Evolutionary conservation across 2,888 invertebrate species (phyloP).

Genomic region (Micropterix aruncella): DNA sequence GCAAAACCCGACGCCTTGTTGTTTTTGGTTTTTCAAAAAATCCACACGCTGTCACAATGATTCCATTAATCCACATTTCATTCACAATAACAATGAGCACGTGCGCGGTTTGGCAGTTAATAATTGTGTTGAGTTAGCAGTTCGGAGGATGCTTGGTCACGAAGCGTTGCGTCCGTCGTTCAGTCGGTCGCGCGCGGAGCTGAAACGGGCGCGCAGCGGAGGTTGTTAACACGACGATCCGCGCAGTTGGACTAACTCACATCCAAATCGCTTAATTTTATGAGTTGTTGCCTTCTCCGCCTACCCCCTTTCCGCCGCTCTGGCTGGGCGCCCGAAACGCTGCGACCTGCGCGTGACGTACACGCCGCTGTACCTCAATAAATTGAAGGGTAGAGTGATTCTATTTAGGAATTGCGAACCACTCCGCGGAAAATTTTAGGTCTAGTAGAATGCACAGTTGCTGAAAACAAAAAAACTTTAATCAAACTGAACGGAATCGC

Average conservation of each 20-base stretch:
- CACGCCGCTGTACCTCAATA: background rate
- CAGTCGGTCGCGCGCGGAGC: conserved; percentile 1
- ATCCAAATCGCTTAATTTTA: conserved; percentile 45
- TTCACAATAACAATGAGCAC: no score
- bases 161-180: conserved; percentile 1
- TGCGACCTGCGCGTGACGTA: conserved; percentile 8
- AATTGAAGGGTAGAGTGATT: no score
- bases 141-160: background rate
- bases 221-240: conserved; percentile 36
- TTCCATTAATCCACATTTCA: no score
- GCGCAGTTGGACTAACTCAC: conserved; percentile 42
- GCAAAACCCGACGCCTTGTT: no score
- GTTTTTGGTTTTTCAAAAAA: no score
- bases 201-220: conserved; percentile 15
- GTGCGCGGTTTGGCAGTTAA: background rate
- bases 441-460: no score
- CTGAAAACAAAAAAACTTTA: no score
- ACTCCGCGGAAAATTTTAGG: no score
- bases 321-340: conserved; percentile 16
- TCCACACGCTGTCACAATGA: no score
- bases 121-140: conserved; percentile 1
- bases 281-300: conserved; percentile 45
- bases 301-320: conserved; percentile 24
- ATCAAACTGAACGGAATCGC: no score
- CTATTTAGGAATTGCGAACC: no score